Evolutionary conservation across 2,888 invertebrate genomes (phyloP), one percentile per base, ranked within the genome.

Genomic region (Leptura quadrifasciata): DNA sequence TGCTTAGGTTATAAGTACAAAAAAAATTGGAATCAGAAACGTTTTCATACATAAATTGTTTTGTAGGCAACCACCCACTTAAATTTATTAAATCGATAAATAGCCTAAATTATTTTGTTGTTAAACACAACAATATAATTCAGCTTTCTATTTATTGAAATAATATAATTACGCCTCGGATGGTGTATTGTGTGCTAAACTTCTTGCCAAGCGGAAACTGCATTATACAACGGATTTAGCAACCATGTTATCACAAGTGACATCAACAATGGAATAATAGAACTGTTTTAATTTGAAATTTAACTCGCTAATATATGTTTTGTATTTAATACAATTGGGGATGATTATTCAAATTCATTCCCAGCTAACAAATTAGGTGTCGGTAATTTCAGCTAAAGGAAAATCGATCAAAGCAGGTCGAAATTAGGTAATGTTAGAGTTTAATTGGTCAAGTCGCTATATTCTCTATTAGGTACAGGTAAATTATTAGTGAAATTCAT

Each of bases 81-180:
- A 47, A 47, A 3, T 47, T 3, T n/a, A 47, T n/a, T 47, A 47
- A n/a, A n/a, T n/a, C 47, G 15, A 47, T 47, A 47, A 10, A 3
- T 39, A 39, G 5, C 47, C 5, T 5, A 5, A 47, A 47, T 47
- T 47, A 47, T 47, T 47, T n/a, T 17, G n/a, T 12, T 12, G n/a
- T 6, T 47, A 47, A 47, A 47, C 3, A n/a, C 47, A 39, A 10
- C 10, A n/a, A 47, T 47, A n/a, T n/a, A 47, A 47, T 47, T 47
- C 47, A n/a, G 47, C 47, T 47, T 47, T 47, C 47, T n/a, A 47
- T 47, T 47, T 47, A 47, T 47, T 47, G 47, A 47, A 47, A 27
- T 35, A 54, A 54, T 20, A 9, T n/a, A n/a, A n/a, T 18, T 70
- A 20, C 5, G 27, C 17, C 47, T 61, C 47, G 47, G n/a, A n/a